Percentiles rank a stretch among this genome's conserved stretches.
Conservation (phyloP, 2,113 vertebrate species). For the Trachemys scripta region DNA sequence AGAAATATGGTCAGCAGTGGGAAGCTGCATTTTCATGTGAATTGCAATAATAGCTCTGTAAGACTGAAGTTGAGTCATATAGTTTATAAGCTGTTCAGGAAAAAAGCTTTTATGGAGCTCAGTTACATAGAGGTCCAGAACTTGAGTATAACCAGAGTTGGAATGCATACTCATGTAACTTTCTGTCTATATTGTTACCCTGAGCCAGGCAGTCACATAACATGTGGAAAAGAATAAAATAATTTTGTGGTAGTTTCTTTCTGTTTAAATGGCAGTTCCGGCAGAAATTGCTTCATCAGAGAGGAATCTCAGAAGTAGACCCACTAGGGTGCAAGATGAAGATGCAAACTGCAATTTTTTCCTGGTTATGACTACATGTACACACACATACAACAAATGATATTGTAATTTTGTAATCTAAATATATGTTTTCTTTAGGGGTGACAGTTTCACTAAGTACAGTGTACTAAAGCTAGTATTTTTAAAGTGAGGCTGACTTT, state of each 20-base stretch:
- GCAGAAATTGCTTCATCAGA: not conserved
- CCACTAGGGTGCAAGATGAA: not conserved
- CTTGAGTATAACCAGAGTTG: not conserved
- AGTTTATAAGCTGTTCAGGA: not conserved
- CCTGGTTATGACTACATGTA: not conserved
- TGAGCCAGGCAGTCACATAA: not conserved
- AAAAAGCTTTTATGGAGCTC: not conserved
- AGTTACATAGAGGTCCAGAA: not conserved
- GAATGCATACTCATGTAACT: fast-evolving
- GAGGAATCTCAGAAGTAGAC: not conserved
- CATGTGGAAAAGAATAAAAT: not conserved
- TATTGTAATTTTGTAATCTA: not conserved
- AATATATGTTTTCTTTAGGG: not conserved
- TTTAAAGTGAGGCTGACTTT: slow-evolving; percentile 12
- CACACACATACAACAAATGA: not conserved
- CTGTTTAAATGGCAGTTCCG: not conserved
- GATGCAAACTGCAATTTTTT: not conserved
- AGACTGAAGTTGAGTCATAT: not conserved
- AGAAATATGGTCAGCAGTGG: not conserved
- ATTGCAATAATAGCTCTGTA: not conserved
- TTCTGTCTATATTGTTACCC: not conserved
- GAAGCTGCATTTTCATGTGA: not conserved
- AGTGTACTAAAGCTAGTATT: not conserved
- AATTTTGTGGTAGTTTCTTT: not conserved
- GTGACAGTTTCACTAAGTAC: not conserved